phyloP scores from a whole-genome alignment of 2,888 invertebrate genomes.

The Drosophila histrio region DNA sequence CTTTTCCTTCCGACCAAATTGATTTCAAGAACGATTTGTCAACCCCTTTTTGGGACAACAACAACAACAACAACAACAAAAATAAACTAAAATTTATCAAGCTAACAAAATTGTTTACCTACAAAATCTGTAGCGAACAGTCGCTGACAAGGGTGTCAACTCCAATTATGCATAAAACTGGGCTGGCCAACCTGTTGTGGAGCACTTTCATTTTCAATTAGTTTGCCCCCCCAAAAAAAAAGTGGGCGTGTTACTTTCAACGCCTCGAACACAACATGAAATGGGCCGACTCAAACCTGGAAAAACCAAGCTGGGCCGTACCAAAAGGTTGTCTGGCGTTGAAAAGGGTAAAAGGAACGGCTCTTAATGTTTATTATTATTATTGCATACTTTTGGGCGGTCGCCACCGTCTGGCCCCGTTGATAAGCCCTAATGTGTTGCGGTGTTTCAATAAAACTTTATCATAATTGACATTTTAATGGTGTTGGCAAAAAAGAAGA shows the following conservation, averaged over 20 bases:
- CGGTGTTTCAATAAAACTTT: constrained; percentile 78
- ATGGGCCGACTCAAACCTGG: constrained; percentile 36
- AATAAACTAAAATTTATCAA: constrained; percentile 58
- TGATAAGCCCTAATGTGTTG: constrained; percentile 75
- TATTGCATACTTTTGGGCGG: constrained; percentile 60
- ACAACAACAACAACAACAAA: constrained; percentile 8
- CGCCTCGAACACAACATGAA: constrained; percentile 62
- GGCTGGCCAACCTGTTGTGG: constrained; percentile 60
- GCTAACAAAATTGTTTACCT: constrained; percentile 63
- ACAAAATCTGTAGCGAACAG: constrained; percentile 58
- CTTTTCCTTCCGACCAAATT: constrained; percentile 69
- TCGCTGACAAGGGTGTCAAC: constrained; percentile 75
- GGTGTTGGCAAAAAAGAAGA: constrained; percentile 43
- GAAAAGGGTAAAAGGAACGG: constrained; percentile 66
- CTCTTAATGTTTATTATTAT: constrained; percentile 74
- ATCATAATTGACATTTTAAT: constrained; percentile 79
- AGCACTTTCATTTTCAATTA: constrained; percentile 78
- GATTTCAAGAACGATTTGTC: constrained; percentile 77
- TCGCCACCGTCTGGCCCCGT: constrained; percentile 37
- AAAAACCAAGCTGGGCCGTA: neutral
- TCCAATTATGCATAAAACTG: constrained; percentile 68
- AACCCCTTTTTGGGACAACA: constrained; percentile 53
- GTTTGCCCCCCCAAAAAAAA: constrained; percentile 37
- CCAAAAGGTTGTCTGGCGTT: constrained; percentile 36
- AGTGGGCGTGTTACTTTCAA: constrained; percentile 77